These are phyloP conservation scores for Corvus cornix DNA, from an alignment of 2,113 vertebrate genomes.

Conservation along the genomic window DNA sequence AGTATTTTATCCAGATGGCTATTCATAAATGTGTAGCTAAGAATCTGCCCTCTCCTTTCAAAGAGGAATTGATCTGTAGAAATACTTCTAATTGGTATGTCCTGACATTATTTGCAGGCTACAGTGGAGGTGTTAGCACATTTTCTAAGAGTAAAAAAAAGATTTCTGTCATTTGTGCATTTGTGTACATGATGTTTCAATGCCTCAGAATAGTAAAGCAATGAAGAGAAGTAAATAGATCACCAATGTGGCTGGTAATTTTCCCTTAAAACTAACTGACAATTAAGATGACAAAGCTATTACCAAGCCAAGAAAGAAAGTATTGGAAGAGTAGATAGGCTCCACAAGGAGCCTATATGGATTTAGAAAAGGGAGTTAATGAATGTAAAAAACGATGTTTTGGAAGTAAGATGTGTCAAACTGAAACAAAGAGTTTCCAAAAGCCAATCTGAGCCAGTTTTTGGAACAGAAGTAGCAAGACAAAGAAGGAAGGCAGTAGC, in stretches of 20 bases:
- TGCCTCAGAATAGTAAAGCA: background rate
- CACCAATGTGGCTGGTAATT: background rate
- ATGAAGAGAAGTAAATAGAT: background rate
- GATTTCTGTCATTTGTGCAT: background rate
- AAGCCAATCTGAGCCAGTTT: background rate
- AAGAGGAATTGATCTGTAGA: background rate
- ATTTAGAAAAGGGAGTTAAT: background rate
- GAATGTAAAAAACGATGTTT: background rate
- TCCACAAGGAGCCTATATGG: background rate
- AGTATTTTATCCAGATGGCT: background rate
- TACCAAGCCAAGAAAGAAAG: background rate
- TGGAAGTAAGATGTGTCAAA: background rate
- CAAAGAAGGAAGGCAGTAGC: background rate
- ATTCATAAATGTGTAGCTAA: background rate
- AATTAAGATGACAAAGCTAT: background rate
- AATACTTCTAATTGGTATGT: background rate
- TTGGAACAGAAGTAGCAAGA: background rate
- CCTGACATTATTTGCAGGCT: background rate
- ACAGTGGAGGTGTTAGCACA: background rate
- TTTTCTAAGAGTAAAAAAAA: background rate
- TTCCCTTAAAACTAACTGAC: background rate
- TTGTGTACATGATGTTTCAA: background rate
- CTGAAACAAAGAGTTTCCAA: background rate
- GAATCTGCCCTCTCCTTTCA: background rate
- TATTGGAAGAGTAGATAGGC: background rate